Evolutionary conservation across 2,888 invertebrate genomes (phyloP).

Genomic region (Onchidella celtica): DNA sequence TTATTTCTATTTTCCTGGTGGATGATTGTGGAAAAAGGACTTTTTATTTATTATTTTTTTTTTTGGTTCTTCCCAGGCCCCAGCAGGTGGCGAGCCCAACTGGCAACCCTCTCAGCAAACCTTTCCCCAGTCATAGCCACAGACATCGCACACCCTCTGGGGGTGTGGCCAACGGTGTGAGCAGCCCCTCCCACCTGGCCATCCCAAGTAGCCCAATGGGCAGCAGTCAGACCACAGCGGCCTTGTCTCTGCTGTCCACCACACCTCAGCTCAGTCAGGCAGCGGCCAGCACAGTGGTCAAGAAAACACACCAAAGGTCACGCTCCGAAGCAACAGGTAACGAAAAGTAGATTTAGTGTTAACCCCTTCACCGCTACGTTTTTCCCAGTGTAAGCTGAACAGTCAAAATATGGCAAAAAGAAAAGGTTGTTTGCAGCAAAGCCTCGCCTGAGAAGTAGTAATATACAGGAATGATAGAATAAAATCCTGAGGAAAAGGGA

Average conservation of each 20-base stretch:
- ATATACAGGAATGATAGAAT: no score
- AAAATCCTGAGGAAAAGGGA: no score
- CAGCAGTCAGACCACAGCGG: constrained; percentile 63
- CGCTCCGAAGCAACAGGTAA: constrained; percentile 87
- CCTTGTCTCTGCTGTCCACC: constrained; percentile 28
- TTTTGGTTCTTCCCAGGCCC: constrained; percentile 1
- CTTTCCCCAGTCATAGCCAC: not conserved
- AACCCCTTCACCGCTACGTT: no score
- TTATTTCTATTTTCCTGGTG: no score
- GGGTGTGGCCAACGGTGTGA: not conserved
- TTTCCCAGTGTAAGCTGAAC: no score
- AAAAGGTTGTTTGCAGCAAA: no score
- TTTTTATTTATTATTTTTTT: no score
- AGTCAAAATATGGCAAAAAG: no score
- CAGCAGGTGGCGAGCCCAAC: not conserved
- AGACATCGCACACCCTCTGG: constrained; percentile 6
- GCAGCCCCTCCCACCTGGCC: constrained; percentile 20
- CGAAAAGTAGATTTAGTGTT: not conserved
- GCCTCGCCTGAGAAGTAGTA: no score
- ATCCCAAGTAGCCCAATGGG: not conserved
- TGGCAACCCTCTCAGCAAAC: not conserved
- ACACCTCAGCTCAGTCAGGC: constrained; percentile 45
- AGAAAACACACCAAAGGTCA: constrained; percentile 92
- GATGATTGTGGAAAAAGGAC: no score
- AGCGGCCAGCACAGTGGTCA: constrained; percentile 73